Base-by-base conservation (phyloP, 2,888 invertebrate genomes). In the Drosophila dives region DNA sequence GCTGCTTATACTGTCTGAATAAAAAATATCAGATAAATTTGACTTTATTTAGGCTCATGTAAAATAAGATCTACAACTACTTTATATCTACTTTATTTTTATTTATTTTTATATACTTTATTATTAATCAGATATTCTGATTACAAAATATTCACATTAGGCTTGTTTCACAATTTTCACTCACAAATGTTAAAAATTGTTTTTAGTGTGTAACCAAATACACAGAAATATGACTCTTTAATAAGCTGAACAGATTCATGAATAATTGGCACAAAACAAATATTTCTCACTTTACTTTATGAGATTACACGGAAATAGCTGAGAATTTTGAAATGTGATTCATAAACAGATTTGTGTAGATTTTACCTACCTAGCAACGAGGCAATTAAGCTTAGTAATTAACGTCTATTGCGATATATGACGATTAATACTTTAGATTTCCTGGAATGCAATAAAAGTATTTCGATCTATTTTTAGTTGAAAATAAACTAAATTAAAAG, bases 251-350 rank as follows among this genome's bases (percentile, higher is more conserved):
- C 45, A 65, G 63, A 71, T 40, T 83, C 66, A 69, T 42, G 8
- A 17, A 32, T 40, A 51, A 50, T 64, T 53, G 29, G 34, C 45
- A 54, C 23, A 7, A 15, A 51, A 72, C 29, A 15, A 23, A 23
- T 23, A 23, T 45, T 45, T 15, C 20, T 15, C 45, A 20, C 7
- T 23, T 45, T 20, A 15, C 8, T 29, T 66, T 36, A 77, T 67
- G 26, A 59, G 36, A 33, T 76, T 70, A 64, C 60, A 75, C 80
- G 77, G 72, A 80, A 74, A 62, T 58, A 54, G 11, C 33, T 38
- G 17, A 48, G 17, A 15, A 36, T 20, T 60, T 36, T 49, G 23
- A 26, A 48, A 66, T 32, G 50, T 85, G 83, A 88, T 64, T 88
- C 77, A 83, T 60, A 11, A 12, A 29, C 1, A 12, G 17, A n/a